A percentile compares a stretch with the other conserved stretches of the same genome.
Conservation (phyloP, 2,888 invertebrate genomes). For the Ganaspis brasiliensis region DNA sequence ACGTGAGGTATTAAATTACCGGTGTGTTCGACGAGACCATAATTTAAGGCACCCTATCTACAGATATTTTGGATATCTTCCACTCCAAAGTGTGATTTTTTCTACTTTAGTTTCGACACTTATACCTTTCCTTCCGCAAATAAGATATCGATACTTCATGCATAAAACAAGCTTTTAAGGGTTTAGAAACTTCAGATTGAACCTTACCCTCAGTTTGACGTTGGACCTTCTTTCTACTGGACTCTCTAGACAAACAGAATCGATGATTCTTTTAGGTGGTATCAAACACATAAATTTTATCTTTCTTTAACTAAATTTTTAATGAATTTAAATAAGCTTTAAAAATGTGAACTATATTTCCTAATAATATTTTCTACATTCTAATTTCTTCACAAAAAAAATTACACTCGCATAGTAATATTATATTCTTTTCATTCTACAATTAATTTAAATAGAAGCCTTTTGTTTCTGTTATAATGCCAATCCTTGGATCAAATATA, state of each 20-base stretch:
- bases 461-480: too few relatives aligned
- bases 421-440: too few relatives aligned
- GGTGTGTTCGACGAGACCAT: constrained; percentile 19
- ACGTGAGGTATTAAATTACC: constrained; percentile 42
- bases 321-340: too few relatives aligned
- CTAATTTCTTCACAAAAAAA: too few relatives aligned
- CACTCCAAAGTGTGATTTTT: constrained; percentile 31
- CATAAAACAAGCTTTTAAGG: neutral
- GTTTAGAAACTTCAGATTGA: neutral
- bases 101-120: constrained; percentile 21
- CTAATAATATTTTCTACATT: too few relatives aligned
- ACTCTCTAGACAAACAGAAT: too few relatives aligned
- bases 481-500: constrained; percentile 35
- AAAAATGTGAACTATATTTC: too few relatives aligned
- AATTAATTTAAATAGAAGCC: too few relatives aligned
- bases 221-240: neutral
- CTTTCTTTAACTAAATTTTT: too few relatives aligned
- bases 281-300: too few relatives aligned
- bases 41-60: constrained; percentile 35
- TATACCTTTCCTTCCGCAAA: neutral
- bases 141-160: constrained; percentile 13
- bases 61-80: constrained; percentile 35
- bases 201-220: neutral
- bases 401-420: too few relatives aligned
- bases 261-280: too few relatives aligned